Percentiles rank a stretch among this genome's conserved stretches.
phyloP scores from a whole-genome alignment of 1,140 invertebrate species.

The Portunus trituberculatus region DNA sequence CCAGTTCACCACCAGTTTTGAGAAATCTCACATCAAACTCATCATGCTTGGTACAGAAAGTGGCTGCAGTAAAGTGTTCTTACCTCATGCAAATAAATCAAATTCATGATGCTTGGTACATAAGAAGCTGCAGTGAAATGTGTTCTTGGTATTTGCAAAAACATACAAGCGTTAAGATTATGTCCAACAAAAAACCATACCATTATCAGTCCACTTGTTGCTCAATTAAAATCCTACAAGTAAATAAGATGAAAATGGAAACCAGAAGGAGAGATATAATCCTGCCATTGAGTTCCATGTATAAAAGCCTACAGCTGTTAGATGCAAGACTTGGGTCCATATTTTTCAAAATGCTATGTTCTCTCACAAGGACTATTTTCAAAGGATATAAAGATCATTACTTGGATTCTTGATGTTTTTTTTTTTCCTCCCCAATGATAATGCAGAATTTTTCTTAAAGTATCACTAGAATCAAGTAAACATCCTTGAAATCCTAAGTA shows the following conservation, averaged over 20 bases:
- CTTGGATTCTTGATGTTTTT: not conserved
- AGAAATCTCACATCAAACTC: not conserved
- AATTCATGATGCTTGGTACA: no score
- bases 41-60: not conserved
- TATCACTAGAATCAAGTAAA: no score
- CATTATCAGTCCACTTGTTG: not conserved
- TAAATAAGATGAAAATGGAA: not conserved
- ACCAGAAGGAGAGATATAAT: not conserved
- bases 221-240: no score
- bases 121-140: no score
- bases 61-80: not conserved
- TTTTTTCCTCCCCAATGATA: no score
- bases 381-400: not conserved
- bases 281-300: no score
- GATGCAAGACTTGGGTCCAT: no score
- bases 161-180: not conserved
- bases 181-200: not conserved
- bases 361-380: not conserved
- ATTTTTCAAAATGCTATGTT: no score
- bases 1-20: not conserved
- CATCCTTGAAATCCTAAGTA: no score
- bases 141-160: no score
- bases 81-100: not conserved
- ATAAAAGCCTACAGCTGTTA: no score
- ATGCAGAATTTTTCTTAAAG: no score